Percentiles rank a stretch among this genome's conserved stretches.
Evolutionary conservation across 2,888 invertebrate species (phyloP).

Genomic region (Mycalesis mineus): DNA sequence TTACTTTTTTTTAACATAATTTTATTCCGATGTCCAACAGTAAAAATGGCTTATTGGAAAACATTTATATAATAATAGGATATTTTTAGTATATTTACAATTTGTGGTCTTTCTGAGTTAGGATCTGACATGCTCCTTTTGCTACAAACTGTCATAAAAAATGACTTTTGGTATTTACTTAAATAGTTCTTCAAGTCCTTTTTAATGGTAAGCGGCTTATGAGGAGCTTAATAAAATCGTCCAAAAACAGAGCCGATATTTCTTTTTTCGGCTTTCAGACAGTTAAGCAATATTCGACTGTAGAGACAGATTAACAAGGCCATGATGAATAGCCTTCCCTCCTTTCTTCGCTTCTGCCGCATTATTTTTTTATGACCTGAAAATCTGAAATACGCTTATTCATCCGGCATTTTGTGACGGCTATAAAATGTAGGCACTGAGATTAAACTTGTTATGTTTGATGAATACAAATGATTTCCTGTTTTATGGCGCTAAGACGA

Average conservation of each 20-base stretch:
- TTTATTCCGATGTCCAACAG: too few relatives aligned
- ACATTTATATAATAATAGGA: too few relatives aligned
- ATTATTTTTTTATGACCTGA: slow-evolving; percentile 17
- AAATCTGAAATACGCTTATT: slow-evolving; percentile 16
- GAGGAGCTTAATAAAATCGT: background rate
- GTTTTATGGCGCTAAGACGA: background rate
- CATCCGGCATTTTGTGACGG: slow-evolving; percentile 13
- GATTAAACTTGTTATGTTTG: slow-evolving; percentile 13
- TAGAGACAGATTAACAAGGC: slow-evolving; percentile 12
- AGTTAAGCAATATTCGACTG: slow-evolving; percentile 9
- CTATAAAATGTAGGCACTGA: slow-evolving; percentile 13
- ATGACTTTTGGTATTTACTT: too few relatives aligned
- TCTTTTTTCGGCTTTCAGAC: background rate
- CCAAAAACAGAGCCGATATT: background rate
- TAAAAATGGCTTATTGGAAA: too few relatives aligned
- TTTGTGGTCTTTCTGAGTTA: too few relatives aligned
- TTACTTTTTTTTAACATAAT: too few relatives aligned
- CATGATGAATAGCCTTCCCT: slow-evolving; percentile 12
- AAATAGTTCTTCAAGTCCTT: too few relatives aligned
- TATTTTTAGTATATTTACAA: too few relatives aligned
- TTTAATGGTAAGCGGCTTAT: too few relatives aligned
- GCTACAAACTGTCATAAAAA: too few relatives aligned
- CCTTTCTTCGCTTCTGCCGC: slow-evolving; percentile 14
- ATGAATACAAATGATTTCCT: slow-evolving; percentile 2
- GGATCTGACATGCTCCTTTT: too few relatives aligned